Evolutionary conservation across 2,888 invertebrate species (phyloP).

Genomic region (Pseudoips prasinana): DNA sequence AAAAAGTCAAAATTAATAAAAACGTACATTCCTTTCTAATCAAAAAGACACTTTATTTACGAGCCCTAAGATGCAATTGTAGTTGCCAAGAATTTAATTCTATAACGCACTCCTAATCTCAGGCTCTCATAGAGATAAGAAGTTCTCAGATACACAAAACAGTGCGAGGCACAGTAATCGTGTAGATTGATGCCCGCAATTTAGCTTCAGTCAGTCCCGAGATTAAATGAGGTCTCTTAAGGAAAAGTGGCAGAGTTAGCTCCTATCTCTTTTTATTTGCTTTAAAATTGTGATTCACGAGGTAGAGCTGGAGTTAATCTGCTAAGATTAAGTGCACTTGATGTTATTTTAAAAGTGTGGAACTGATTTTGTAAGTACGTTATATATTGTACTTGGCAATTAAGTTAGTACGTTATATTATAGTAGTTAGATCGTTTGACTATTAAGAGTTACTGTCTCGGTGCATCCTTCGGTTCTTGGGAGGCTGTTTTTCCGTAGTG

Average conservation of each 20-base stretch:
- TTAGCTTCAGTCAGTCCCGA: constrained; percentile 50
- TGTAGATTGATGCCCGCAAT: constrained; percentile 63
- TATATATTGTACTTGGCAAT: too few relatives aligned
- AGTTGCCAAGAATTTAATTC: background rate
- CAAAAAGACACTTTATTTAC: too few relatives aligned
- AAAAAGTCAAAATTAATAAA: too few relatives aligned
- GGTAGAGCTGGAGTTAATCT: constrained; percentile 43
- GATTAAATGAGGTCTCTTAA: constrained; percentile 65
- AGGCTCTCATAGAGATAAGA: constrained; percentile 15
- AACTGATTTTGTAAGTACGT: too few relatives aligned
- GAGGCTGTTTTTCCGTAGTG: too few relatives aligned
- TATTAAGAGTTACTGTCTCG: too few relatives aligned
- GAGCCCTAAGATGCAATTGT: too few relatives aligned
- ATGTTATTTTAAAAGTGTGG: constrained; percentile 7
- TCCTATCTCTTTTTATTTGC: constrained; percentile 34
- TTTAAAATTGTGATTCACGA: constrained; percentile 43
- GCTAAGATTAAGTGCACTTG: constrained; percentile 17
- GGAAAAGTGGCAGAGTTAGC: constrained; percentile 40
- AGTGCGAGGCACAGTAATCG: constrained; percentile 47
- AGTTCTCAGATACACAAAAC: constrained; percentile 24
- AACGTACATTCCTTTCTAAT: too few relatives aligned
- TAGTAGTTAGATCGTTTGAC: too few relatives aligned
- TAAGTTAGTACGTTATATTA: too few relatives aligned
- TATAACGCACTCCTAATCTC: background rate
- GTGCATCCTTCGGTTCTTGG: too few relatives aligned